Evolutionary conservation across 2,888 invertebrate species (phyloP).

Genomic region (Hirtodrosophila alboralis): DNA sequence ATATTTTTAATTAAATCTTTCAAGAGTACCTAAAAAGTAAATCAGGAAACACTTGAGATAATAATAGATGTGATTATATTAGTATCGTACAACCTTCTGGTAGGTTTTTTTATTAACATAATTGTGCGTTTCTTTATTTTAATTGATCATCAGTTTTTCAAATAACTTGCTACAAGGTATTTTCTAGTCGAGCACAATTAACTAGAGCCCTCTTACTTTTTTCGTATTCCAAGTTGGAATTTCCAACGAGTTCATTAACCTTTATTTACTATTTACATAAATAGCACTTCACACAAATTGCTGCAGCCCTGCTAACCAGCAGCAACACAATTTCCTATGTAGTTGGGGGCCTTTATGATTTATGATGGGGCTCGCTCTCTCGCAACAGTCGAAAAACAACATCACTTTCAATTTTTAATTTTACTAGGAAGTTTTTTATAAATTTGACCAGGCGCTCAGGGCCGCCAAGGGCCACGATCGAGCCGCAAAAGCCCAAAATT

Average conservation of each 20-base stretch:
- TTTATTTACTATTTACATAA: conserved; percentile 15
- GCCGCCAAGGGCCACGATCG: conserved; percentile 36
- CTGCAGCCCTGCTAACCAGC: conserved; percentile 58
- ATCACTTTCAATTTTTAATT: conserved; percentile 75
- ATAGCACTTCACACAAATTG: conserved; percentile 22
- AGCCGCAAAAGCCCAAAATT: conserved; percentile 18
- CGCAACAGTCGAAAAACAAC: conserved; percentile 13
- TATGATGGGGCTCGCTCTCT: conserved; percentile 48
- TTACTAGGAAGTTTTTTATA: conserved; percentile 79
- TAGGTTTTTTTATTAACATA: too few relatives aligned
- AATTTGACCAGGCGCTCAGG: conserved; percentile 69
- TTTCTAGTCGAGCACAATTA: neutral
- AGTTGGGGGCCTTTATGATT: conserved; percentile 64
- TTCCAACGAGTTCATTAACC: conserved; percentile 33
- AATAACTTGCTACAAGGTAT: conserved; percentile 9
- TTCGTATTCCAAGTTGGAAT: too few relatives aligned
- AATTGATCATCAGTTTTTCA: neutral
- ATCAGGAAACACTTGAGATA: too few relatives aligned
- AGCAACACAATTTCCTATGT: conserved; percentile 68
- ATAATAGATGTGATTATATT: too few relatives aligned
- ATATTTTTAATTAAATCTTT: too few relatives aligned
- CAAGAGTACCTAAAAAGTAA: too few relatives aligned
- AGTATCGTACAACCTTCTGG: too few relatives aligned
- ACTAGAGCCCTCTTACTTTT: neutral
- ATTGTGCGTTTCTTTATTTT: too few relatives aligned